Evolutionary conservation across 2,797 vertebrate genomes (phyloP), one percentile per base, ranked within the genome.

Genomic region (Danionella dracula): DNA sequence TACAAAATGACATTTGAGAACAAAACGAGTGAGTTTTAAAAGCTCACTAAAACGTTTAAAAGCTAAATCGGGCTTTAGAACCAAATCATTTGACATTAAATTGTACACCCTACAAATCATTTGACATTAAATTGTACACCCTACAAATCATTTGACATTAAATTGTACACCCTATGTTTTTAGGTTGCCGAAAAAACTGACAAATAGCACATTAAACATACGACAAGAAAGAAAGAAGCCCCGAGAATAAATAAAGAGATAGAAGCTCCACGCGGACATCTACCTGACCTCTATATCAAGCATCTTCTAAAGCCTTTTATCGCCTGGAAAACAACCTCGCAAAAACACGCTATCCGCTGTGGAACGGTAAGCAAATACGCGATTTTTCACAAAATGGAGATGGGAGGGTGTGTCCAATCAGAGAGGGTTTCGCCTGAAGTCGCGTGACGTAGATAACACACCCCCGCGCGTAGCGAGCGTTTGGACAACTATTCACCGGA

Each of bases 301-400:
- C 66, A 23, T 70, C 57, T 51, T 45, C 49, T 20, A 29, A 16
- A 20, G 15, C n/a, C n/a, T n/a, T 20, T 57, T 40, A 20, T 29
- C 29, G 32, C 53, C 40, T 66, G 13, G 32, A 44, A 38, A 15
- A 6, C 56, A 4, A 32, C 64, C 17, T 9, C 4, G 4, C 23
- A 38, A 67, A 59, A 59, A 41, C 38, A 29, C 48, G 32, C 59
- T 73, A 65, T 66, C 38, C 16, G 38, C 32, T 42, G 45, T 45
- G 31, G 42, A 48, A 61, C 38, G 55, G 53, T 51, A 69, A 40
- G 42, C 37, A 57, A 53, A 51, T 50, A 56, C 55, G 53, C 68
- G 53, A 62, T 56, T 73, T 67, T 19, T 19, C 53, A 67, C 73
- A 77, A 76, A 74, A 79, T 76, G 73, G 75, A 76, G 78, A 71